Evolutionary conservation across 92 coral and sea anemone genomes (phyloP).

Genomic region (Palythoa heliodiscus): DNA sequence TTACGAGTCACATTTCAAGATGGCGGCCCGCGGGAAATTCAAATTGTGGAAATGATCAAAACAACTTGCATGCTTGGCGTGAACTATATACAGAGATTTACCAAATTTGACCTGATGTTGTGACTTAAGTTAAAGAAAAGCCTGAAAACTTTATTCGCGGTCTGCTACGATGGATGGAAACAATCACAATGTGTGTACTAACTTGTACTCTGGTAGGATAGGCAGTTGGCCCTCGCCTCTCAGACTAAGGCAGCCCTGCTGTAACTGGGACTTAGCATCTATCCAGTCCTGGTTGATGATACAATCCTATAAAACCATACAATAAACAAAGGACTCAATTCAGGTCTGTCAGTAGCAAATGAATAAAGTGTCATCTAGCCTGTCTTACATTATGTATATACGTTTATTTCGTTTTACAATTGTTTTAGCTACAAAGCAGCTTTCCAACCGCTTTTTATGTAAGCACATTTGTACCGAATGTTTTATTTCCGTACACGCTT

Average conservation of each 20-base stretch:
- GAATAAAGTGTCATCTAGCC: no score
- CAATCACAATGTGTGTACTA: constrained; percentile 6
- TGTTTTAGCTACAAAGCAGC: background rate
- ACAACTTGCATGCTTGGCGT: no score
- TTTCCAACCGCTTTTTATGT: no score
- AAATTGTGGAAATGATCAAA: no score
- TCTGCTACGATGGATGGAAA: background rate
- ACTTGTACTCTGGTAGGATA: constrained; percentile 91
- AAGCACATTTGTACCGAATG: no score
- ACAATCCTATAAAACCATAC: constrained; percentile 59
- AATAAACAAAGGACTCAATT: background rate
- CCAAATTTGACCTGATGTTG: no score
- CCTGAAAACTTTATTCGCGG: background rate
- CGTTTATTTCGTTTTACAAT: no score
- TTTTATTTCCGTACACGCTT: no score
- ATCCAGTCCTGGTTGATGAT: constrained; percentile 98
- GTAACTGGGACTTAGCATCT: constrained; percentile 97
- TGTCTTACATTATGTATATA: background rate
- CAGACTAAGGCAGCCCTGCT: constrained; percentile 84
- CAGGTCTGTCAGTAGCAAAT: background rate
- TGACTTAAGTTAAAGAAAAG: no score
- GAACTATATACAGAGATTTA: no score
- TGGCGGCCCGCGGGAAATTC: no score
- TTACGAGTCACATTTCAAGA: no score
- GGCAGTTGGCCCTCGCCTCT: constrained; percentile 72